phyloP scores from a whole-genome alignment of 1,140 invertebrate species.

The Drosophila elegans region DNA sequence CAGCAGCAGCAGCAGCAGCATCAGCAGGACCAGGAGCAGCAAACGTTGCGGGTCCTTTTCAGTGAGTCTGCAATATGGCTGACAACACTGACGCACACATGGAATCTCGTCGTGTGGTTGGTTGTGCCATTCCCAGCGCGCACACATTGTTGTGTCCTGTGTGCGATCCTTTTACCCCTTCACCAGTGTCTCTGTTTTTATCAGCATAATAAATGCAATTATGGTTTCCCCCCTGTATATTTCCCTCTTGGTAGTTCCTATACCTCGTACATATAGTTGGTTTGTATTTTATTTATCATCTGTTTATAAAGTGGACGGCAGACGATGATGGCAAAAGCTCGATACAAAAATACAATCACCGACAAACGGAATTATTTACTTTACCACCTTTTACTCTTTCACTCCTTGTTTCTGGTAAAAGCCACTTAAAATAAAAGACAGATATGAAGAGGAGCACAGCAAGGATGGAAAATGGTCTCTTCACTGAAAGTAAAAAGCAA shows the following conservation, averaged over 20 bases:
- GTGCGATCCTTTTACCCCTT: constrained; percentile 19
- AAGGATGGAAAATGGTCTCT: neutral
- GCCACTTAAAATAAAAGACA: constrained; percentile 61
- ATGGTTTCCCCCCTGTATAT: constrained; percentile 68
- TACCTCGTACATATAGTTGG: constrained; percentile 21
- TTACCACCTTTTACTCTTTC: constrained; percentile 12
- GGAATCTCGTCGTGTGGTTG: constrained; percentile 31
- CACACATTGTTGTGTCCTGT: constrained; percentile 5
- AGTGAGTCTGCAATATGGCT: constrained; percentile 66
- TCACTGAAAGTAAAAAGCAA: neutral
- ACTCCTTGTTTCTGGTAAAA: constrained; percentile 35
- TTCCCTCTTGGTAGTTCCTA: constrained; percentile 12
- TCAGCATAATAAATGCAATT: constrained; percentile 84
- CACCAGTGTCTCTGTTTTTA: constrained; percentile 70
- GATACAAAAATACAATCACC: constrained; percentile 73
- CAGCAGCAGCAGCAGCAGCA: constrained; percentile 30
- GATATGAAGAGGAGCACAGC: constrained; percentile 1
- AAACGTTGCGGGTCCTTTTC: constrained; percentile 48
- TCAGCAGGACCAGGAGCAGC: constrained; percentile 27
- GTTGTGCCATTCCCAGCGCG: constrained; percentile 31
- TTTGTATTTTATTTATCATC: constrained; percentile 64
- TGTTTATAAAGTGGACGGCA: constrained; percentile 58
- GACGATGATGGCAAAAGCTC: constrained; percentile 50
- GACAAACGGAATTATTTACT: constrained; percentile 42
- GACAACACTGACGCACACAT: constrained; percentile 42